Percentiles rank a stretch among this genome's conserved stretches.
Evolutionary conservation across 2,797 vertebrate genomes (phyloP).

Genomic region (Pterois miles): DNA sequence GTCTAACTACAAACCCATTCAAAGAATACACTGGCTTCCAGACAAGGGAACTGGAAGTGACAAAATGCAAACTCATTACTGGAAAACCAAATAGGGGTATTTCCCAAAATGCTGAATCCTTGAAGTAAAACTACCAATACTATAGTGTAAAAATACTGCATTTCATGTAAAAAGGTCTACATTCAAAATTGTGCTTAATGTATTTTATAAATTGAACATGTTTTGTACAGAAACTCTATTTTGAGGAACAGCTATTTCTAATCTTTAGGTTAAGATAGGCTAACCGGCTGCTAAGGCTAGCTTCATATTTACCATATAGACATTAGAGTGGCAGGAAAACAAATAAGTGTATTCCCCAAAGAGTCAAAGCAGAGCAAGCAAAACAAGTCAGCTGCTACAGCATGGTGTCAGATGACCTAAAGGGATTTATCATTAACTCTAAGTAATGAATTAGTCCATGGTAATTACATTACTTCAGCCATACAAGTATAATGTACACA

Average conservation of each 20-base stretch:
- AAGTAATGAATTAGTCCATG: conserved; percentile 18
- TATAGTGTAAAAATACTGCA: neutral
- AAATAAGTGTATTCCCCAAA: neutral
- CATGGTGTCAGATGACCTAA: conserved; percentile 1
- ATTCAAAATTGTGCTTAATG: neutral
- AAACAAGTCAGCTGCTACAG: neutral
- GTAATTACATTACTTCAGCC: neutral
- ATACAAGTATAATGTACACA: neutral
- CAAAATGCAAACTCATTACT: no score
- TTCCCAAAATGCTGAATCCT: neutral
- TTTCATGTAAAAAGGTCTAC: no score
- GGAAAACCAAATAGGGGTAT: neutral
- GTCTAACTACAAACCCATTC: no score
- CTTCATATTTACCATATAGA: neutral
- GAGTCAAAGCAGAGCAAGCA: neutral
- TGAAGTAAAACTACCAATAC: neutral
- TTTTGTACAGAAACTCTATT: neutral
- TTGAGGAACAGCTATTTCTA: neutral
- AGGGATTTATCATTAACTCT: conserved; percentile 35
- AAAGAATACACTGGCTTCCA: no score
- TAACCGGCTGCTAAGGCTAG: neutral
- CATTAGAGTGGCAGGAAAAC: neutral
- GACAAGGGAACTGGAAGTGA: no score
- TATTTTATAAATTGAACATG: neutral
- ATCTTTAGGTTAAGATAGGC: neutral